phyloP scores from a whole-genome alignment of 1,140 invertebrate genomes.

The Papilio xuthus region DNA sequence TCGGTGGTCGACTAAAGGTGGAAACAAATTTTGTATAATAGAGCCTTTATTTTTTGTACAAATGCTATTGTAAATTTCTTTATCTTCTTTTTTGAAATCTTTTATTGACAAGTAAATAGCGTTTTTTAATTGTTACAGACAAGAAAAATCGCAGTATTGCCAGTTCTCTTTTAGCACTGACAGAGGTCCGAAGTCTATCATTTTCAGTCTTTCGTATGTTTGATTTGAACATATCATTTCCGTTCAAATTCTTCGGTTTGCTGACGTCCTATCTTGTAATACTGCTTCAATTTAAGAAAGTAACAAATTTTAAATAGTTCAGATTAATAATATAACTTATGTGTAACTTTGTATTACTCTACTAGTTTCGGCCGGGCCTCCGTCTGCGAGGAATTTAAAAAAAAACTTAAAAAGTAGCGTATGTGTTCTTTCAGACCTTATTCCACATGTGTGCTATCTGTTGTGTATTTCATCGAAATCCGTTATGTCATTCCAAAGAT shows the following conservation, averaged over 20 bases:
- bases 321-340: conserved; percentile 11
- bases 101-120: background rate
- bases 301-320: conserved; percentile 49
- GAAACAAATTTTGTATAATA: too few species aligned
- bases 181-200: conserved; percentile 62
- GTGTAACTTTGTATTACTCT: conserved; percentile 37
- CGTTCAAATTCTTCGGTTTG: conserved; percentile 64
- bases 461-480: too few species aligned
- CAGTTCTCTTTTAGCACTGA: conserved; percentile 59
- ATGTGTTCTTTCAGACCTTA: too few species aligned
- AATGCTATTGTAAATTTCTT: too few species aligned
- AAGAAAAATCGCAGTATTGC: conserved; percentile 58
- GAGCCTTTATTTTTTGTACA: too few species aligned
- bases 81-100: too few species aligned
- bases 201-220: conserved; percentile 68
- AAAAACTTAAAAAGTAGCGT: too few species aligned
- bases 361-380: too few species aligned
- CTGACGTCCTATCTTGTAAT: conserved; percentile 70
- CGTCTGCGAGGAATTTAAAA: too few species aligned
- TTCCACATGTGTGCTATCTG: too few species aligned
- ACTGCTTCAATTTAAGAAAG: conserved; percentile 69
- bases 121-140: conserved; percentile 54
- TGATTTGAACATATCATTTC: conserved; percentile 66
- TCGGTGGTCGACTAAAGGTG: too few species aligned
- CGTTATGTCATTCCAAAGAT: too few species aligned